Evolutionary conservation across 2,797 vertebrate species (phyloP).

Genomic region (Ctenosaura bakeri): DNA sequence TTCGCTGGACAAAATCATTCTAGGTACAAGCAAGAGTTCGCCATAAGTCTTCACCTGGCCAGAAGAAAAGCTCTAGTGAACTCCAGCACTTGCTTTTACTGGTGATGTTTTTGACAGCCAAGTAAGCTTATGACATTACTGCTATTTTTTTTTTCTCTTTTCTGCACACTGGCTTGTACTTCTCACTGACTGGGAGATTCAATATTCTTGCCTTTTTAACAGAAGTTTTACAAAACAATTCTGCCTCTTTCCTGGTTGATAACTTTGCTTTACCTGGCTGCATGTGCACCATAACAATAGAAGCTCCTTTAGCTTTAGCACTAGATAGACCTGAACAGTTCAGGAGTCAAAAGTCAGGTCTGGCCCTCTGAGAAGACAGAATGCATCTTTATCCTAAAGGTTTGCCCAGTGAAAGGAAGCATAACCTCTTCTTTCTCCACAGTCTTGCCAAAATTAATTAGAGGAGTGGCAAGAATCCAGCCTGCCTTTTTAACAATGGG

Average conservation of each 20-base stretch:
- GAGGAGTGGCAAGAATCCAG: too few species aligned
- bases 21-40: not conserved
- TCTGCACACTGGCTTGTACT: not conserved
- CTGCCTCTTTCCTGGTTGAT: not conserved
- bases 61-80: not conserved
- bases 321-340: not conserved
- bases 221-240: not conserved
- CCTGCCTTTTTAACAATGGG: not conserved
- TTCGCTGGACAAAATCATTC: too few species aligned
- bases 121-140: not conserved
- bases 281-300: not conserved
- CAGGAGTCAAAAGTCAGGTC: not conserved
- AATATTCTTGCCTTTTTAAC: not conserved
- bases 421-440: too few species aligned
- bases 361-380: not conserved
- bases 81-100: not conserved
- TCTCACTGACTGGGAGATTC: too few species aligned
- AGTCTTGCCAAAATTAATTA: too few species aligned
- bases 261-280: too few species aligned
- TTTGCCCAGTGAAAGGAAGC: too few species aligned
- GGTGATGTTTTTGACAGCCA: not conserved
- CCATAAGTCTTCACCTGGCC: not conserved
- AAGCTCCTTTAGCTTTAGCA: too few species aligned
- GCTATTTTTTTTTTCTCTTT: not conserved
- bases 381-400: too few species aligned